These are phyloP conservation scores for Rhynchomys soricoides DNA, from an alignment of 2,113 vertebrate species.

Conservation along the genomic window DNA sequence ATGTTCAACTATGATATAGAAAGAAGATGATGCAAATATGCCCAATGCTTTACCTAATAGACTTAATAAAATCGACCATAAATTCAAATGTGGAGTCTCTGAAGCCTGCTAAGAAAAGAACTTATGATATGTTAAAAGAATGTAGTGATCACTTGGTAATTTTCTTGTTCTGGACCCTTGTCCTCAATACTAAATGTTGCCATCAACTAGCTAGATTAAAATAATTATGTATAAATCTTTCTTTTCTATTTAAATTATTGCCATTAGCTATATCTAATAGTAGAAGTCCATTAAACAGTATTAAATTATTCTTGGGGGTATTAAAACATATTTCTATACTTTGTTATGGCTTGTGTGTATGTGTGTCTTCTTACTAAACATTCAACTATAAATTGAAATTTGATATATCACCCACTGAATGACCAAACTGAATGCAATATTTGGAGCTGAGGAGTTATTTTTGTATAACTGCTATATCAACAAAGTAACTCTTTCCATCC, in stretches of 20 bases:
- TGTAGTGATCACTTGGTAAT: neutral
- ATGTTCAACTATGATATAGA: neutral
- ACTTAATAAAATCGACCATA: slow-evolving; percentile 42
- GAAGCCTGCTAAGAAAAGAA: neutral
- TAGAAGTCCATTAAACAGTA: slow-evolving; percentile 44
- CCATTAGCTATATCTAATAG: too few relatives aligned
- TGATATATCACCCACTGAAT: slow-evolving; percentile 36
- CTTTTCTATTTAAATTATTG: too few relatives aligned
- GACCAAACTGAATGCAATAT: slow-evolving; percentile 25
- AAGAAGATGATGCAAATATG: neutral
- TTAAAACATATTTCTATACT: neutral
- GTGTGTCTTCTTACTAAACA: slow-evolving; percentile 26
- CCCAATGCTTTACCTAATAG: neutral
- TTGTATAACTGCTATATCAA: slow-evolving; percentile 4
- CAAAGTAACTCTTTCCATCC: slow-evolving; percentile 39
- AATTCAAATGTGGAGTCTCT: neutral
- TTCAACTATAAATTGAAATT: slow-evolving; percentile 55
- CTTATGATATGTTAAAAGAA: neutral
- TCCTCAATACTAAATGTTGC: neutral
- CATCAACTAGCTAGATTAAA: neutral
- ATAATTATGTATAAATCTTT: neutral
- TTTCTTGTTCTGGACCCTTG: neutral
- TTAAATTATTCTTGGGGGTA: neutral
- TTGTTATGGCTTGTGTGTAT: neutral
- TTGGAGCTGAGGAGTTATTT: slow-evolving; percentile 24